A percentile compares a stretch with the other conserved stretches of the same genome.
phyloP scores from a whole-genome alignment of 2,888 invertebrate genomes.

The Philopedon plagiatum region DNA sequence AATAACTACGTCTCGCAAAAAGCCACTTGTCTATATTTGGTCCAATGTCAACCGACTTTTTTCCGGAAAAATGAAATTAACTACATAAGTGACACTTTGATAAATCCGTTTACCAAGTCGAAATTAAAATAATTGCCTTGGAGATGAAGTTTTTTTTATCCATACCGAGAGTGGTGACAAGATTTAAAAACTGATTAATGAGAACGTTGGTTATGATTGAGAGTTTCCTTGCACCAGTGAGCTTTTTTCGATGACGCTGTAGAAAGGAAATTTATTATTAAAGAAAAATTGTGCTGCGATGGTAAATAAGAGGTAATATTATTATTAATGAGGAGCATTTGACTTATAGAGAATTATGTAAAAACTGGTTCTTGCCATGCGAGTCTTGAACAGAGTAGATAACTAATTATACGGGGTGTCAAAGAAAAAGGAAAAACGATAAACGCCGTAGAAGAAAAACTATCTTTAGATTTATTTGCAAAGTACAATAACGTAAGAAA shows the following conservation, averaged over 20 bases:
- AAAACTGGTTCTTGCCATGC: too few relatives aligned
- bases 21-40: conserved; percentile 39
- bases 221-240: conserved; percentile 27
- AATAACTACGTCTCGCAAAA: conserved; percentile 1
- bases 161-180: conserved; percentile 34
- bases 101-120: conserved; percentile 43
- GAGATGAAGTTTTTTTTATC: conserved; percentile 25
- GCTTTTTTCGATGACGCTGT: not conserved
- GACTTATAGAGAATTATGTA: too few relatives aligned
- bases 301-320: not conserved
- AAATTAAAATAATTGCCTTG: conserved; percentile 45
- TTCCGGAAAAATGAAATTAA: conserved; percentile 36
- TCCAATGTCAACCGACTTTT: conserved; percentile 21
- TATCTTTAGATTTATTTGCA: too few relatives aligned
- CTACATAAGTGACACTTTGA: conserved; percentile 44
- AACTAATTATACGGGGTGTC: too few relatives aligned
- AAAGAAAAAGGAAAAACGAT: too few relatives aligned
- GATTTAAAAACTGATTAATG: conserved; percentile 40
- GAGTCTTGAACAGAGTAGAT: too few relatives aligned
- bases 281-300: not conserved
- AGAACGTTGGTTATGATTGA: conserved; percentile 41
- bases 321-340: not conserved
- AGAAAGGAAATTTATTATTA: conserved; percentile 9
- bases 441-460: too few relatives aligned
- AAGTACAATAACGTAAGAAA: too few relatives aligned